Percentiles rank a stretch among this genome's conserved stretches.
Conservation (phyloP, 2,888 invertebrate genomes). For the Syrphus vitripennis region DNA sequence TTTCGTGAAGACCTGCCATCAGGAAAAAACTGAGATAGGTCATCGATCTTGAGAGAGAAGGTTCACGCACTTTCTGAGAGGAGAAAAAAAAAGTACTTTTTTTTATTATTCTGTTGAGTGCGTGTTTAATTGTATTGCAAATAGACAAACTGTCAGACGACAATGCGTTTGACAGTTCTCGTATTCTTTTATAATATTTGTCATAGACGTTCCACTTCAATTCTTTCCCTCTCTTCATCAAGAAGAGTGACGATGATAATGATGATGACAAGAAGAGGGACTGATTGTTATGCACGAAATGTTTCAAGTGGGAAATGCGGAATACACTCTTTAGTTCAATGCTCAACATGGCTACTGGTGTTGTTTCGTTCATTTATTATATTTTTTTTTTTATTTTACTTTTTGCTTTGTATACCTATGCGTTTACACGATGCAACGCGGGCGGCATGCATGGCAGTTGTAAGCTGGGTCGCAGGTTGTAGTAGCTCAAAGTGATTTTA, state of each 20-base stretch:
- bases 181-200: constrained; percentile 21
- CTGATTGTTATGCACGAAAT: constrained; percentile 71
- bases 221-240: constrained; percentile 20
- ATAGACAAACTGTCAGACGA: constrained; percentile 70
- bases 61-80: constrained; percentile 45
- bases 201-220: constrained; percentile 43
- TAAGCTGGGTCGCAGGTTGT: constrained; percentile 20
- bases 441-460: constrained; percentile 23
- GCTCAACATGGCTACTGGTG: constrained; percentile 64
- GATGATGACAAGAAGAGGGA: constrained; percentile 39
- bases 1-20: not conserved
- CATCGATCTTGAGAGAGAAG: constrained; percentile 59
- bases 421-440: constrained; percentile 39
- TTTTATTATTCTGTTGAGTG: constrained; percentile 53
- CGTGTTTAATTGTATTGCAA: constrained; percentile 69
- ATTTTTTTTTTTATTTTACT: not conserved
- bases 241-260: constrained; percentile 18
- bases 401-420: constrained; percentile 24
- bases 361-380: constrained; percentile 29
- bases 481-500: constrained; percentile 40
- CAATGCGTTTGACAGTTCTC: constrained; percentile 57
- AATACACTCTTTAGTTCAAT: constrained; percentile 56
- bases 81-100: not conserved
- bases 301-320: constrained; percentile 71
- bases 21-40: constrained; percentile 38